A percentile compares a stretch with the other conserved stretches of the same genome.
These are phyloP conservation scores for Petrocephalus sullivani DNA, from an alignment of 2,797 vertebrate species.

Conservation along the genomic window DNA sequence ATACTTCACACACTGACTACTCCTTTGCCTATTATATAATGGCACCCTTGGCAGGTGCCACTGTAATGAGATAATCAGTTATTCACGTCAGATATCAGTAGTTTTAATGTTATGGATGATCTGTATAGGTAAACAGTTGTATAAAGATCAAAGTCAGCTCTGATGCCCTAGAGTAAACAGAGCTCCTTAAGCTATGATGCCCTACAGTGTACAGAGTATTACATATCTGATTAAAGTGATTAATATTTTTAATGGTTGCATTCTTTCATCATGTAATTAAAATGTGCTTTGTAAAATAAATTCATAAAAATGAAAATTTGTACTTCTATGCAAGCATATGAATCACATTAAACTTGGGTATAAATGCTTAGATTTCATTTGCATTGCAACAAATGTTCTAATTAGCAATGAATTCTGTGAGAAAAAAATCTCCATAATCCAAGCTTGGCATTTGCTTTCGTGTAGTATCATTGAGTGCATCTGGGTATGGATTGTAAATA, in stretches of 20 bases:
- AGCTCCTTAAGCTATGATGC: background rate
- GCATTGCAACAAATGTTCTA: background rate
- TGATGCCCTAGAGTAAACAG: background rate
- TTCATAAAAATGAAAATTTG: background rate
- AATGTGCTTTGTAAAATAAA: slow-evolving; percentile 4
- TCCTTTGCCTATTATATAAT: background rate
- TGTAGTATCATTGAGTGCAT: background rate
- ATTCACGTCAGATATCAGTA: background rate
- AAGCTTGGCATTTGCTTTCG: slow-evolving; percentile 7
- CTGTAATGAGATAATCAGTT: background rate
- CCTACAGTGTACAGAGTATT: background rate
- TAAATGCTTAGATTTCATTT: background rate
- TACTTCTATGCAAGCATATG: background rate
- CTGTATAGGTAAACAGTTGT: background rate
- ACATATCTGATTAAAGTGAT: background rate
- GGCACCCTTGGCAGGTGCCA: background rate
- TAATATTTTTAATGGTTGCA: background rate
- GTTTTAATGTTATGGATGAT: background rate
- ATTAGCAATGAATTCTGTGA: background rate
- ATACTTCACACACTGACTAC: background rate
- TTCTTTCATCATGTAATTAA: background rate
- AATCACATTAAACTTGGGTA: background rate
- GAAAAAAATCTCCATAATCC: background rate
- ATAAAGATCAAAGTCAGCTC: background rate
- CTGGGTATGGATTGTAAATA: background rate